phyloP scores from a whole-genome alignment of 37 sponge, comb jelly and placozoan genomes.

The Dysidea cf. avara region DNA sequence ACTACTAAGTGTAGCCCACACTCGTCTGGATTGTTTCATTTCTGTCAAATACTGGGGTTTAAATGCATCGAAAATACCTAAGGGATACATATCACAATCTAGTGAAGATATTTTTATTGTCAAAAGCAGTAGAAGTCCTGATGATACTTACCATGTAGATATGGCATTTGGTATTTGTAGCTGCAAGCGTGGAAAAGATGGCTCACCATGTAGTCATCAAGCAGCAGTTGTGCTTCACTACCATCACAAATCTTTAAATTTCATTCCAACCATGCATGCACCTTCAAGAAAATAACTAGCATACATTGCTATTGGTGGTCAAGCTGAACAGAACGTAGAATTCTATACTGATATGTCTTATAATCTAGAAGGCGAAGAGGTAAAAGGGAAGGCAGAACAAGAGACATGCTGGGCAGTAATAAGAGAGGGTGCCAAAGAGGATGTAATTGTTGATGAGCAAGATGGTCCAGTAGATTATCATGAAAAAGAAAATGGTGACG shows the following conservation, averaged over 20 bases:
- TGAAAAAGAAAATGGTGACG: no score
- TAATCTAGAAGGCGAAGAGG: neutral
- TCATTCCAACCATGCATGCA: conserved; percentile 2
- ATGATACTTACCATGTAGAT: neutral
- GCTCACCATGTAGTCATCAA: conserved; percentile 19
- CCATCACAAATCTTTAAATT: neutral
- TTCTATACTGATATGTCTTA: neutral
- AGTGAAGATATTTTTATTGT: no score
- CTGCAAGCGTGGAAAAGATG: conserved; percentile 1
- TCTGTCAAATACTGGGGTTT: neutral
- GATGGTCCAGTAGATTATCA: neutral
- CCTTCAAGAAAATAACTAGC: neutral
- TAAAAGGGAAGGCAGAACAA: no score
- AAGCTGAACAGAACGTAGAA: neutral
- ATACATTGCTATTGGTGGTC: neutral
- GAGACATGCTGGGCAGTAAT: no score
- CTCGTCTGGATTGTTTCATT: neutral
- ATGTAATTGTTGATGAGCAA: no score
- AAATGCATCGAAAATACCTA: no score
- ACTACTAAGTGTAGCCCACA: conserved; percentile 3
- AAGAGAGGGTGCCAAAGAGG: no score
- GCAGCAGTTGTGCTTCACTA: conserved; percentile 1
- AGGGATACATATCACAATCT: no score
- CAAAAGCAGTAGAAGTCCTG: no score
- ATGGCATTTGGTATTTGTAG: conserved; percentile 2